Conservation (phyloP, 1,140 invertebrate species). For the Listronotus oregonensis region DNA sequence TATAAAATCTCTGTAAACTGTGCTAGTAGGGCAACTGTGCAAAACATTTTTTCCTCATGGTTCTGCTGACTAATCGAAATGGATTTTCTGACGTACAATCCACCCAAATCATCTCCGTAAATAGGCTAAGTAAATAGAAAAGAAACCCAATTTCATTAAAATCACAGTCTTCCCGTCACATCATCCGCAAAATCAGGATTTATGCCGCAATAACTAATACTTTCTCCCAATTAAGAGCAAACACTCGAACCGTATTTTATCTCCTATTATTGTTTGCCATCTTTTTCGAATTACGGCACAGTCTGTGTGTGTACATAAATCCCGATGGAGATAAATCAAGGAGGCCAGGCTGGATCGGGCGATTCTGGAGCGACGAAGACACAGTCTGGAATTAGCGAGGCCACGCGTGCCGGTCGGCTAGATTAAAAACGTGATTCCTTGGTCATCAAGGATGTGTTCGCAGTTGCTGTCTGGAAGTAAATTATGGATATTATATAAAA, state of each 20-base stretch:
- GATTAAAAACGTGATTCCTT: constrained; percentile 48
- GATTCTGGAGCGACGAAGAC: background rate
- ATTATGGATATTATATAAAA: too few species aligned
- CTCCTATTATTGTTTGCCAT: constrained; percentile 44
- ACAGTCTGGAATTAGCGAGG: constrained; percentile 27
- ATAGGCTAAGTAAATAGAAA: background rate
- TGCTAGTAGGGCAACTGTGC: too few species aligned
- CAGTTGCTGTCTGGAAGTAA: too few species aligned
- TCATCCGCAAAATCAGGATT: constrained; percentile 26
- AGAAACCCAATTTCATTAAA: constrained; percentile 22
- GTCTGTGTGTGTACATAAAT: constrained; percentile 46
- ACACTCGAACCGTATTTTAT: constrained; percentile 39
- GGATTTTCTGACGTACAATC: too few species aligned
- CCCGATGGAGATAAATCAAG: constrained; percentile 49
- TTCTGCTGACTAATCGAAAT: too few species aligned
- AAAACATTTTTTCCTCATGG: too few species aligned
- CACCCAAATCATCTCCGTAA: too few species aligned
- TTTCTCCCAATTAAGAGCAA: constrained; percentile 37
- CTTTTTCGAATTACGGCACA: constrained; percentile 42
- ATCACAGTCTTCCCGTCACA: background rate
- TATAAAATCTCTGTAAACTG: too few species aligned
- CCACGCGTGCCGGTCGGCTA: constrained; percentile 20
- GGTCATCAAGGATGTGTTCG: too few species aligned
- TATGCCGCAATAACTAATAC: constrained; percentile 35
- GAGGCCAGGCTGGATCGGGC: background rate